These are phyloP conservation scores for Dastarcus helophoroides DNA, from an alignment of 2,888 invertebrate genomes.

Conservation along the genomic window DNA sequence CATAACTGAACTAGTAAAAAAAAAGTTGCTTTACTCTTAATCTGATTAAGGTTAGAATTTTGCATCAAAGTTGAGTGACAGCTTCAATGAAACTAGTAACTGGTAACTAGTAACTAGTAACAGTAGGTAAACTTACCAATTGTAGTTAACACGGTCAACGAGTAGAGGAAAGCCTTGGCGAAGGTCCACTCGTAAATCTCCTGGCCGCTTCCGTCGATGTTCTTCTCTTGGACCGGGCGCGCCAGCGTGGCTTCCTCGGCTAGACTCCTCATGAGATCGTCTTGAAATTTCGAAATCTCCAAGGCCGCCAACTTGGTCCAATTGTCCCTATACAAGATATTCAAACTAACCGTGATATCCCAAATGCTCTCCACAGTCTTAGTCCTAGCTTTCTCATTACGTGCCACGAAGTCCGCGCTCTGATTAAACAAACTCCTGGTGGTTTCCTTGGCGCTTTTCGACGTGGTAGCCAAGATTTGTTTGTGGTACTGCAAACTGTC, in stretches of 20 bases:
- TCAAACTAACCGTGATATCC: slow-evolving; percentile 79
- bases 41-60: no score
- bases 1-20: no score
- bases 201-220: slow-evolving; percentile 35
- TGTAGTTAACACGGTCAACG: slow-evolving; percentile 85
- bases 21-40: no score
- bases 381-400: slow-evolving; percentile 48
- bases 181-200: slow-evolving; percentile 71
- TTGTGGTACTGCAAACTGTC: slow-evolving; percentile 42
- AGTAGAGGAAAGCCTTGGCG: slow-evolving; percentile 86
- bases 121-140: slow-evolving; percentile 54
- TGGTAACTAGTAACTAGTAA: no score
- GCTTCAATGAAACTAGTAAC: no score
- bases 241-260: slow-evolving; percentile 56
- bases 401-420: slow-evolving; percentile 31
- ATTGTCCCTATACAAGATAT: slow-evolving; percentile 62
- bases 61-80: no score
- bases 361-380: slow-evolving; percentile 79
- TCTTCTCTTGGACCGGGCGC: slow-evolving; percentile 28
- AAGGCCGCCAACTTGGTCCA: slow-evolving; percentile 53
- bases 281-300: slow-evolving; percentile 63
- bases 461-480: slow-evolving; percentile 48
- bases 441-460: slow-evolving; percentile 27
- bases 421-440: slow-evolving; percentile 24
- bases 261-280: slow-evolving; percentile 67